Conservation (phyloP, 2,113 vertebrate species). For the Zapornia atra region DNA sequence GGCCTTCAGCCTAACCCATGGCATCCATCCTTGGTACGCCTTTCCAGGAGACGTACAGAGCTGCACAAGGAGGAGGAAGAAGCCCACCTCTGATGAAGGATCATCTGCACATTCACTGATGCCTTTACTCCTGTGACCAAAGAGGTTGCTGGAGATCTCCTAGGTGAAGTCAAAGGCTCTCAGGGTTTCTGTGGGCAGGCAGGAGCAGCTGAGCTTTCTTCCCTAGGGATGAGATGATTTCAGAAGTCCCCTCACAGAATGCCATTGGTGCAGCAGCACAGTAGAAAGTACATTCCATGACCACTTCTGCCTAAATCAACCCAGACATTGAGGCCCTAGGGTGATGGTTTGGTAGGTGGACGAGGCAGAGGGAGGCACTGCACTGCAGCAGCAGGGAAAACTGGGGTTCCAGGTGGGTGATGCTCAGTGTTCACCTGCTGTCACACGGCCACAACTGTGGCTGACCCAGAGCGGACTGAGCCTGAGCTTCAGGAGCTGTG, state of each 20-base stretch:
- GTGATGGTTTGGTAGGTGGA: background rate
- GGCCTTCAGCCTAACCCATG: background rate
- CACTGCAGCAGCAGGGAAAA: background rate
- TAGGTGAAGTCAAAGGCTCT: background rate
- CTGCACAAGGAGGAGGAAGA: background rate
- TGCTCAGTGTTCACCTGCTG: background rate
- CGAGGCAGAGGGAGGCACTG: background rate
- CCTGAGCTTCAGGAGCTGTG: background rate
- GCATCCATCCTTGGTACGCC: background rate
- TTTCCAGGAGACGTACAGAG: background rate
- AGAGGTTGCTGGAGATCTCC: background rate
- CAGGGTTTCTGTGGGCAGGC: background rate
- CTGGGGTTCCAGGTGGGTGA: background rate
- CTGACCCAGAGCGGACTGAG: background rate
- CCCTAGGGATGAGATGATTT: background rate
- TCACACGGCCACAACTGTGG: background rate
- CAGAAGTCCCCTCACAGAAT: background rate
- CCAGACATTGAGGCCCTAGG: too few relatives aligned
- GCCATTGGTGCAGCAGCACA: background rate
- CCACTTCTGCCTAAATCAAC: background rate
- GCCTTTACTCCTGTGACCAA: background rate
- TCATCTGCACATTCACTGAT: background rate
- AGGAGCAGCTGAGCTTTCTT: background rate
- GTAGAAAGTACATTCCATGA: background rate
- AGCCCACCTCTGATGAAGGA: background rate